phyloP scores from a whole-genome alignment of 2,888 invertebrate genomes.

The Cataglyphis livida region DNA sequence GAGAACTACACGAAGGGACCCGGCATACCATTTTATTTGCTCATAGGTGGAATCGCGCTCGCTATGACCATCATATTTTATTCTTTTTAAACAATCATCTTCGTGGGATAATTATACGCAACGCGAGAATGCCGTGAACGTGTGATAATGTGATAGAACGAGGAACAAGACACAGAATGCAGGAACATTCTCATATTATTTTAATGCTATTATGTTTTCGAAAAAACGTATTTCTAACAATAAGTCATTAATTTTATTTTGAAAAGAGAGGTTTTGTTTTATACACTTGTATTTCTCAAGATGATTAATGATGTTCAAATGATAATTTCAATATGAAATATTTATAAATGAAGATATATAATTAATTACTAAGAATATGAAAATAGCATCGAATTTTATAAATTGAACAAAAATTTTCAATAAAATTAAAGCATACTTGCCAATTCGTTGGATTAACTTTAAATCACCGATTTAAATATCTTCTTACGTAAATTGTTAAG shows the following conservation, averaged over 20 bases:
- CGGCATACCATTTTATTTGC: conserved; percentile 66
- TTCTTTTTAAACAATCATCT: neutral
- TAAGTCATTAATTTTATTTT: neutral
- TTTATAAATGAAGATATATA: neutral
- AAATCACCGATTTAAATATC: conserved; percentile 48
- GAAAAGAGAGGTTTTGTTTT: neutral
- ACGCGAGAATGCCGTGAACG: neutral
- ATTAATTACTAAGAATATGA: neutral
- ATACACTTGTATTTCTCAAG: neutral
- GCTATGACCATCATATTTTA: conserved; percentile 60
- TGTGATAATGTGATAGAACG: conserved; percentile 7
- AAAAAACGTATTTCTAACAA: neutral
- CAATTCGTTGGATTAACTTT: neutral
- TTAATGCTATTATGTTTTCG: neutral
- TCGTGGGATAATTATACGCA: neutral
- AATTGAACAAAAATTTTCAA: neutral
- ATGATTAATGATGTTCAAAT: neutral
- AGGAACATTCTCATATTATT: neutral
- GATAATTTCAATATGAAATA: neutral
- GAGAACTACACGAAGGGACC: conserved; percentile 63
- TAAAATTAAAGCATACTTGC: neutral
- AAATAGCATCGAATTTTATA: neutral
- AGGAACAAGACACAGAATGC: neutral
- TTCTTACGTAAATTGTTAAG: conserved; percentile 20
- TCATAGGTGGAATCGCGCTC: conserved; percentile 67